These are phyloP conservation scores for Syrphus vitripennis DNA, from an alignment of 2,888 invertebrate species.

Conservation along the genomic window DNA sequence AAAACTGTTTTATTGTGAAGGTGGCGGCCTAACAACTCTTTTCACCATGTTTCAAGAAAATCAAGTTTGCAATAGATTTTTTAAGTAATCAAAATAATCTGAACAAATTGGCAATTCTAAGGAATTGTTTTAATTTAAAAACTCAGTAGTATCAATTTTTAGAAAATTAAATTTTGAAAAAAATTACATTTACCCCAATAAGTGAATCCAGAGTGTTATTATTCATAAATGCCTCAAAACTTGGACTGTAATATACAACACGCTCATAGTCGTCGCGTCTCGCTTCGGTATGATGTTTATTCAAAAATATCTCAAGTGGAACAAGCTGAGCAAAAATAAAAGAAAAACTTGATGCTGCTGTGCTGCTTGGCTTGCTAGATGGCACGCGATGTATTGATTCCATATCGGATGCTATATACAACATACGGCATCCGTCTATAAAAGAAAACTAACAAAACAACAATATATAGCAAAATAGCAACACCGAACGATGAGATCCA, in stretches of 20 bases:
- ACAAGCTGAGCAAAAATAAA: not conserved
- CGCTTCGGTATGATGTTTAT: not conserved
- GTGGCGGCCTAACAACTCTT: too few species aligned
- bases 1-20: too few species aligned
- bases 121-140: too few species aligned
- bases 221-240: not conserved
- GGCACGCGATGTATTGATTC: slow-evolving; percentile 50
- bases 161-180: too few species aligned
- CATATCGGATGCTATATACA: slow-evolving; percentile 22
- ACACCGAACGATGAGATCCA: not conserved
- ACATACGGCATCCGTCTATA: not conserved
- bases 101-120: too few species aligned
- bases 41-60: too few species aligned
- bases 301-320: slow-evolving; percentile 46
- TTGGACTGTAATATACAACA: not conserved
- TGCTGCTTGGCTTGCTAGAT: not conserved
- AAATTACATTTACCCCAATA: not conserved
- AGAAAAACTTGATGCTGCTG: slow-evolving; percentile 19
- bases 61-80: too few species aligned
- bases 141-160: too few species aligned
- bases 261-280: not conserved
- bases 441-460: not conserved
- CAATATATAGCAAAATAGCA: not conserved
- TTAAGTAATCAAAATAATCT: too few species aligned
- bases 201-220: not conserved